Percentiles rank a stretch among this genome's conserved stretches.
Conservation (phyloP, 2,888 invertebrate genomes). For the Rotaria magnacalcarata region DNA sequence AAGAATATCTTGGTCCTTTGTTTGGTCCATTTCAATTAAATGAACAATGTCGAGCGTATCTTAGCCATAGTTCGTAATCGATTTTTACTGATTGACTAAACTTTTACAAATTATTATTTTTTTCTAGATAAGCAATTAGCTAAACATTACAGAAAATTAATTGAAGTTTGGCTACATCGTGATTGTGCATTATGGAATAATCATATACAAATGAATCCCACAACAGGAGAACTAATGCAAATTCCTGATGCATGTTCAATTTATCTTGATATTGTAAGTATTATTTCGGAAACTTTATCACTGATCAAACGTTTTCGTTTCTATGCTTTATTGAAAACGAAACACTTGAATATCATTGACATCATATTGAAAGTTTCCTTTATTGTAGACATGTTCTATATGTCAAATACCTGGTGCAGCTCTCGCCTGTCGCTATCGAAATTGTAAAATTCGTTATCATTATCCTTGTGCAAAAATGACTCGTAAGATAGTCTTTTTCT, state of each 20-base stretch:
- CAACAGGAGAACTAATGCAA: conserved; percentile 20
- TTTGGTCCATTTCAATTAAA: conserved; percentile 14
- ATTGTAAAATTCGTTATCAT: conserved; percentile 24
- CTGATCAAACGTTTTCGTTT: too few species aligned
- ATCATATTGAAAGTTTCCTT: not conserved
- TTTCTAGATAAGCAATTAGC: not conserved
- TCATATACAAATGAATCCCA: conserved; percentile 20
- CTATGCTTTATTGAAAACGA: too few species aligned
- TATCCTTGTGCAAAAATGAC: conserved; percentile 30
- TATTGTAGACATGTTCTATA: not conserved
- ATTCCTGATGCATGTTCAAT: not conserved
- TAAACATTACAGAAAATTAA: conserved; percentile 11
- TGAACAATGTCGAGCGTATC: conserved; percentile 9
- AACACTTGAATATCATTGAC: not conserved
- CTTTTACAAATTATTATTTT: not conserved
- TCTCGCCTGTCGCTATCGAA: not conserved
- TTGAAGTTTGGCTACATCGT: conserved; percentile 30
- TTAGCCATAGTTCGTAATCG: not conserved
- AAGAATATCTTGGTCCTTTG: not conserved
- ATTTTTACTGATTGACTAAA: not conserved
- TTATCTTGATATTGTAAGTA: conserved; percentile 13
- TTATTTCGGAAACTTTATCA: too few species aligned
- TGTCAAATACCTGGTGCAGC: conserved; percentile 33
- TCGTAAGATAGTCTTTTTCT: not conserved
- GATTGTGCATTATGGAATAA: conserved; percentile 37